Percentiles rank a stretch among this genome's conserved stretches.
Evolutionary conservation across 2,797 vertebrate species (phyloP).

Genomic region (Acipenser oxyrinchus): DNA sequence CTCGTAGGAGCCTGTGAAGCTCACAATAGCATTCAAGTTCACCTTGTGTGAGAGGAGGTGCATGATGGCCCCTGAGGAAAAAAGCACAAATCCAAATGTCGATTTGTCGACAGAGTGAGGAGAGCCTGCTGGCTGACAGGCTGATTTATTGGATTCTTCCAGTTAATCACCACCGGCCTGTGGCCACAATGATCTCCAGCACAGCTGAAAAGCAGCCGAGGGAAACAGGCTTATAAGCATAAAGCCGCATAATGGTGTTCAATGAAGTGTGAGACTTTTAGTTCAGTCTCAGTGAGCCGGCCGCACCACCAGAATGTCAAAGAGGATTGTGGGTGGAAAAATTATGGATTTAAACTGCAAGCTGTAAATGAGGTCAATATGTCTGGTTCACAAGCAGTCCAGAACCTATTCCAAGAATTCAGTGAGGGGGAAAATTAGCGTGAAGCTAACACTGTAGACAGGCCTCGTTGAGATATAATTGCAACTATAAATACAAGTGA

Average conservation of each 20-base stretch:
- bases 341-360: slow-evolving; percentile 82
- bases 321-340: slow-evolving; percentile 78
- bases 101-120: slow-evolving; percentile 74
- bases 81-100: slow-evolving; percentile 72
- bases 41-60: slow-evolving; percentile 40
- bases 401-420: slow-evolving; percentile 74
- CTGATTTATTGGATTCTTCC: slow-evolving; percentile 95
- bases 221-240: slow-evolving; percentile 82
- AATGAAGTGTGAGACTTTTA: slow-evolving; percentile 93
- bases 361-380: slow-evolving; percentile 96
- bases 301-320: slow-evolving; percentile 74
- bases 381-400: slow-evolving; percentile 93
- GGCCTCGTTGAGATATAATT: slow-evolving; percentile 85
- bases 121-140: slow-evolving; percentile 74
- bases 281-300: slow-evolving; percentile 85
- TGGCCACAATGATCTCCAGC: slow-evolving; percentile 71
- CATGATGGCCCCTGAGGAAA: slow-evolving; percentile 28
- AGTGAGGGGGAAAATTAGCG: slow-evolving; percentile 83
- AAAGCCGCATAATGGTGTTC: slow-evolving; percentile 92
- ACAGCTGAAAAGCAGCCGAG: slow-evolving; percentile 76
- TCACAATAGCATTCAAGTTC: slow-evolving; percentile 43
- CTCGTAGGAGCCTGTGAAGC: slow-evolving; percentile 20
- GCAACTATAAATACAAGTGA: slow-evolving; percentile 79
- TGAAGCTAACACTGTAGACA: slow-evolving; percentile 80
- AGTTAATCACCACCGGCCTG: slow-evolving; percentile 82